Base-by-base conservation (phyloP, 2,113 vertebrate genomes). In the Entelurus aequoreus region DNA sequence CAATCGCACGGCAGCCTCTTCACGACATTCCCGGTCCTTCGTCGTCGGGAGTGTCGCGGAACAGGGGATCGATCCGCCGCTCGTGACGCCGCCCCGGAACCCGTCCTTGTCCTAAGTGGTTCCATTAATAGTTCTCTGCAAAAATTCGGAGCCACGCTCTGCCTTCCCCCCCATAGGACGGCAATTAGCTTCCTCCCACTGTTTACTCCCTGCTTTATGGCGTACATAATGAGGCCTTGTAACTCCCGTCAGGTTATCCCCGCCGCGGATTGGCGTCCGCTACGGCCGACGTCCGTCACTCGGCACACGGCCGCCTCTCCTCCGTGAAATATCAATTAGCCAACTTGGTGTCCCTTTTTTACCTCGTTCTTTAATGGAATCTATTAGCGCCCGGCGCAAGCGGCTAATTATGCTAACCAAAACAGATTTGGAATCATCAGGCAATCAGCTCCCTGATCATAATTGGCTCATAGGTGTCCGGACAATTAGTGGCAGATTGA, bases 291-390 rank as follows among this genome's bases (percentile, higher is more conserved):
- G 15, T 38, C 37, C 37, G 5, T 57, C 54, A 55, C 54, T n/a
- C 5, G 9, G 10, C 36, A 12, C 19, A 1, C 38, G 4, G 1
- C 6, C 7, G 12, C 15, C 6, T 13, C 5, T 21, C 21, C 19
- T 9, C 16, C 40, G 19, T 13, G 16, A 57, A 44, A 11, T 6
- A 44, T 57, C 40, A 16, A 19, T 37, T 5, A 21, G 5, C 12
- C n/a, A 61, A 58, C 48, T 67, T 54, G 68, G 68, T 69, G 54
- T 48, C 62, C 62, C 46, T 28, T 62, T 68, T 76, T 74, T 68
- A 42, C 53, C 61, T 71, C 62, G 65, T 68, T 71, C 36, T 75
- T 70, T 60, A 60, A 73, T 73, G 61, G 40, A 69, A 70, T 62
- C 16, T n/a, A 10, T 65, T 42, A 60, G 60, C 62, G 19, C 16